phyloP scores from a whole-genome alignment of 1,140 invertebrate species.

The Subanguina moxae region DNA sequence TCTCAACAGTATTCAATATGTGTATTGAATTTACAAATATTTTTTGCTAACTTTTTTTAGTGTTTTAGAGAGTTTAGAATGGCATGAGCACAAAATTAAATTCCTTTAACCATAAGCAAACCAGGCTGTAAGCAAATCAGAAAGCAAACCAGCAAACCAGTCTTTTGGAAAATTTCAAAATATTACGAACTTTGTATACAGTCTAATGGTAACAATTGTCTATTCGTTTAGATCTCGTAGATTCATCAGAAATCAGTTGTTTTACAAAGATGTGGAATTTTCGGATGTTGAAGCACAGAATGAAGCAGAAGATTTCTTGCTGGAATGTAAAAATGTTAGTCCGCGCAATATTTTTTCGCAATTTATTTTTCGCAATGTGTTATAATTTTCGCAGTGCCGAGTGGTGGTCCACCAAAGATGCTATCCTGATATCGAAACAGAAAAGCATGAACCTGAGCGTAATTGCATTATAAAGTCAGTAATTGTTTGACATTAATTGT shows the following conservation, averaged over 20 bases:
- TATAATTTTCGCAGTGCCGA: slow-evolving; percentile 10
- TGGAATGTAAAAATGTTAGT: slow-evolving; percentile 24
- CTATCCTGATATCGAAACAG: slow-evolving; percentile 15
- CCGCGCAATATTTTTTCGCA: no score
- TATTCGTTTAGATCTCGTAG: slow-evolving; percentile 23
- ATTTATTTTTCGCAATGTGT: no score
- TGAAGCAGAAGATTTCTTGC: slow-evolving; percentile 18
- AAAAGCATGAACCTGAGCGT: no score
- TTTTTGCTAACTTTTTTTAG: no score
- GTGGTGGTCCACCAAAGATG: slow-evolving; percentile 28
- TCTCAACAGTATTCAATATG: no score
- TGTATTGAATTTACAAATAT: no score
- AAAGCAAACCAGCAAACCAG: not conserved
- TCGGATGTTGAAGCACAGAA: not conserved
- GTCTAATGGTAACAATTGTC: not conserved
- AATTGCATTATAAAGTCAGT: no score
- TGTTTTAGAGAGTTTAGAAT: no score
- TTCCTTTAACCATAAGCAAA: no score
- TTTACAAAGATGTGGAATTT: slow-evolving; percentile 20
- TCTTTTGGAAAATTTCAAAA: not conserved
- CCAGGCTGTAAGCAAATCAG: no score
- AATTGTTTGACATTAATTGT: no score
- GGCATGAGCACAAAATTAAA: no score
- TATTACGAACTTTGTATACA: not conserved
- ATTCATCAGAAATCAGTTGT: slow-evolving; percentile 30